phyloP scores from a whole-genome alignment of 2,888 invertebrate species.

The Orthosia gracilis region DNA sequence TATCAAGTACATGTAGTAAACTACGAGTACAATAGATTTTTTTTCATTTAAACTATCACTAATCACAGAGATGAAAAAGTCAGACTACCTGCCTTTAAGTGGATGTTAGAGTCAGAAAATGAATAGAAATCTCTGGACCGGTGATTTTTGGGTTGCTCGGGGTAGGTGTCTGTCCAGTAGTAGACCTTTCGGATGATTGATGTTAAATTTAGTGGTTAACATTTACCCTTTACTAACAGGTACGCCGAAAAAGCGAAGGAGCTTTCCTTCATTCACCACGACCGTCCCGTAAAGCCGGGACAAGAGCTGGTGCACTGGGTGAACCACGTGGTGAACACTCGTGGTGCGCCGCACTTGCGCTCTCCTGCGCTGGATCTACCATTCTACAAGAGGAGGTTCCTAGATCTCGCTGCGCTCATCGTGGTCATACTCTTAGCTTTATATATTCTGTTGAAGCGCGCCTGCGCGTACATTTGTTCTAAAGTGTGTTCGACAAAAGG shows the following conservation, averaged over 20 bases:
- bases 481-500: constrained; percentile 9
- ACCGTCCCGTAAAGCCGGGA: constrained; percentile 88
- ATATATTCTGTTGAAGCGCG: constrained; percentile 23
- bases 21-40: no score
- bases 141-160: neutral
- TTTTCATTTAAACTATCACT: no score
- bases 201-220: neutral
- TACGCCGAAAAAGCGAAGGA: constrained; percentile 64
- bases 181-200: neutral
- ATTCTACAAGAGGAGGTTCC: constrained; percentile 72
- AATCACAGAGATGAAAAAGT: no score
- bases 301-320: constrained; percentile 92
- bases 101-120: no score
- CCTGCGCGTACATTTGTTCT: constrained; percentile 16
- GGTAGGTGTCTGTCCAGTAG: neutral
- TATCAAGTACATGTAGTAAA: no score
- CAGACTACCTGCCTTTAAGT: no score
- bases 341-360: constrained; percentile 87
- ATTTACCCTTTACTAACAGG: constrained; percentile 42
- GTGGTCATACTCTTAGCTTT: constrained; percentile 6
- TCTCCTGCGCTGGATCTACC: constrained; percentile 65
- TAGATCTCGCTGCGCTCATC: constrained; percentile 59
- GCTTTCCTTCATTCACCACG: constrained; percentile 65
- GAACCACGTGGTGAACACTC: constrained; percentile 91
- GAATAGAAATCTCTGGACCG: no score